These are phyloP conservation scores for Aphis gossypii DNA, from an alignment of 1,140 invertebrate genomes.

Conservation along the genomic window DNA sequence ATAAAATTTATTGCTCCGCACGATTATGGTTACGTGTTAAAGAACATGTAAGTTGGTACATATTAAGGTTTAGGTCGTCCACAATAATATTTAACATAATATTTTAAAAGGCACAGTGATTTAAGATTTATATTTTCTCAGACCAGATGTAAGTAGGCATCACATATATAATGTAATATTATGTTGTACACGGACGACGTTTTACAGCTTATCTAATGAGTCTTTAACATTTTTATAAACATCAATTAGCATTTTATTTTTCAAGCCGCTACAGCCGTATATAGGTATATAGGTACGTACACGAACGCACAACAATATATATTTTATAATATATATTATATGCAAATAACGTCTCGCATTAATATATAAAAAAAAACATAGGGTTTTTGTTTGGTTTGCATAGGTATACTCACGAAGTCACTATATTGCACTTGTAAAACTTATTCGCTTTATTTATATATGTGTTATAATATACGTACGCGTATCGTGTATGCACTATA, in stretches of 20 bases:
- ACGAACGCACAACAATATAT: background rate
- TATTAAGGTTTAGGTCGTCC: background rate
- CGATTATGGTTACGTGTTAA: background rate
- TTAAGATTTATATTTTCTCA: background rate
- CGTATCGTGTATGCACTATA: too few relatives aligned
- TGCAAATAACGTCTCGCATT: background rate
- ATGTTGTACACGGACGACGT: constrained; percentile 1
- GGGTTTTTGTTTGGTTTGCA: background rate
- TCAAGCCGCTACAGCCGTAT: background rate
- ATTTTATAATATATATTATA: constrained; percentile 5
- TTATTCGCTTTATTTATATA: background rate
- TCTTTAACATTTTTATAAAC: constrained; percentile 12
- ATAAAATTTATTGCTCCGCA: background rate
- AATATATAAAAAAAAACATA: background rate
- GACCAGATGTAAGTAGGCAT: background rate
- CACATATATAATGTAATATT: background rate
- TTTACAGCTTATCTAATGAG: constrained; percentile 22
- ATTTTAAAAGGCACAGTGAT: background rate
- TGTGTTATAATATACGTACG: too few relatives aligned
- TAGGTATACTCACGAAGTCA: background rate
- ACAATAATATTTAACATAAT: background rate
- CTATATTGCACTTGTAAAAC: background rate
- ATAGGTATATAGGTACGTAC: background rate
- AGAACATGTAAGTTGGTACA: background rate
- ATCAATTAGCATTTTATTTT: constrained; percentile 11